Evolutionary conservation across 2,797 vertebrate genomes (phyloP).

Genomic region (Sebastes itinus): DNA sequence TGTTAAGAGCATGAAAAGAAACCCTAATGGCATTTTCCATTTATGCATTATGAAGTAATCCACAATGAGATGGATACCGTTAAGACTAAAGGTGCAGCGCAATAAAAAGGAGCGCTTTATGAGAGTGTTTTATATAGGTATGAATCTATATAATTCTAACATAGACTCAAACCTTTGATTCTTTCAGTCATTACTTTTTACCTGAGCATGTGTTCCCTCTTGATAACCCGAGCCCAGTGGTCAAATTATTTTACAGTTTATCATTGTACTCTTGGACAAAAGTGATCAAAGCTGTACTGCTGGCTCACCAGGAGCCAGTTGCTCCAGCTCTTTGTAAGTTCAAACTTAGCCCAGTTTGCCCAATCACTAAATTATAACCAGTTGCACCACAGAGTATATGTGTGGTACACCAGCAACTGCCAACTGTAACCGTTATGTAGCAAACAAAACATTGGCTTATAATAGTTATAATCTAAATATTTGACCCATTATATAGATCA

Average conservation of each 20-base stretch:
- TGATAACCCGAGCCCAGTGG: constrained; percentile 30
- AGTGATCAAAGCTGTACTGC: not conserved
- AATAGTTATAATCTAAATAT: not conserved
- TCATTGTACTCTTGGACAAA: constrained; percentile 23
- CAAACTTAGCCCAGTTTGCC: not conserved
- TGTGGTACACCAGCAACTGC: not conserved
- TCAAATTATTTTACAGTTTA: constrained; percentile 40
- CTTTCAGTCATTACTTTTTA: constrained; percentile 67
- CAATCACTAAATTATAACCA: not conserved
- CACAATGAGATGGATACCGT: constrained; percentile 70
- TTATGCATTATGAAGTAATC: constrained; percentile 79
- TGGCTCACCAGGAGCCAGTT: not conserved
- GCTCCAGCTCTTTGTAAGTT: not conserved
- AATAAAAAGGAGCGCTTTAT: constrained; percentile 71
- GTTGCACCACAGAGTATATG: not conserved
- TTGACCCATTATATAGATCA: not conserved
- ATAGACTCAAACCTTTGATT: constrained; percentile 71
- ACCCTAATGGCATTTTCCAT: constrained; percentile 79
- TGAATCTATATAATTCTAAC: constrained; percentile 77
- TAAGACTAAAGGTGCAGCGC: constrained; percentile 66
- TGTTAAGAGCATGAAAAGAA: constrained; percentile 82
- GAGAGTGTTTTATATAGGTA: constrained; percentile 69
- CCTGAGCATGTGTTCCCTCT: constrained; percentile 46
- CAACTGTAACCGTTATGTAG: not conserved
- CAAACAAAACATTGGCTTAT: not conserved